Percentiles rank a stretch among this genome's conserved stretches.
Evolutionary conservation across 2,888 invertebrate species (phyloP).

Genomic region (Rhingia campestris): DNA sequence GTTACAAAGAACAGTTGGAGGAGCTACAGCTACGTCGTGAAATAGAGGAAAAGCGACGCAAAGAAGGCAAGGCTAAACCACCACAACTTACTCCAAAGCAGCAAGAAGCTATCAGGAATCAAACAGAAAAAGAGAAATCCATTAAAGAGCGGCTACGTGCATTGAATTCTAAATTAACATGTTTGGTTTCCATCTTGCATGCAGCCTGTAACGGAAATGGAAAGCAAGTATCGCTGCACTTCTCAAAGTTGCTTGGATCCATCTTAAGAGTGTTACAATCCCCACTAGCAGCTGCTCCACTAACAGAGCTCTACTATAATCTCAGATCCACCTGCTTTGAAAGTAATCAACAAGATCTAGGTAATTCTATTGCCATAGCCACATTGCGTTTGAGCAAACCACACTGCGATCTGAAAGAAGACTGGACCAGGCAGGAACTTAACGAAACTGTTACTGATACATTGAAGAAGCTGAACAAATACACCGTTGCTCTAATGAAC

Average conservation of each 20-base stretch:
- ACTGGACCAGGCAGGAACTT: slow-evolving; percentile 90
- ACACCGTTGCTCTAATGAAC: slow-evolving; percentile 81
- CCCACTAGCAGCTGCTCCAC: slow-evolving; percentile 89
- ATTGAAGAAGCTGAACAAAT: slow-evolving; percentile 84
- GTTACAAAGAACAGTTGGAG: slow-evolving; percentile 97
- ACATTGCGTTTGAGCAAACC: slow-evolving; percentile 91
- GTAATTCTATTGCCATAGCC: slow-evolving; percentile 87
- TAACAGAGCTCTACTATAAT: slow-evolving; percentile 85
- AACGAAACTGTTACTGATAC: slow-evolving; percentile 86
- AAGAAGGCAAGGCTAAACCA: slow-evolving; percentile 90
- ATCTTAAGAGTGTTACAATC: slow-evolving; percentile 85
- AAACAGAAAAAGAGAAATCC: slow-evolving; percentile 91
- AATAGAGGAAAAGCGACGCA: slow-evolving; percentile 93
- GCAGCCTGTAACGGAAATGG: slow-evolving; percentile 80
- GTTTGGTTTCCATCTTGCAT: slow-evolving; percentile 79
- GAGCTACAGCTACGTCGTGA: slow-evolving; percentile 96
- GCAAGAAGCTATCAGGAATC: slow-evolving; percentile 93
- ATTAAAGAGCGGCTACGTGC: slow-evolving; percentile 88
- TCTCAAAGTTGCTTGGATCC: slow-evolving; percentile 78
- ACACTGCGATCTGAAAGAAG: slow-evolving; percentile 89
- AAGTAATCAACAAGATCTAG: slow-evolving; percentile 83
- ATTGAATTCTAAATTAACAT: slow-evolving; percentile 83
- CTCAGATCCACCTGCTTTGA: slow-evolving; percentile 85
- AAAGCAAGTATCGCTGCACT: slow-evolving; percentile 79
- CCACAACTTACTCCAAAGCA: slow-evolving; percentile 93